A percentile compares a stretch with the other conserved stretches of the same genome.
Evolutionary conservation across 23 tunicate genomes (phyloP).

Genomic region (Styela clava): DNA sequence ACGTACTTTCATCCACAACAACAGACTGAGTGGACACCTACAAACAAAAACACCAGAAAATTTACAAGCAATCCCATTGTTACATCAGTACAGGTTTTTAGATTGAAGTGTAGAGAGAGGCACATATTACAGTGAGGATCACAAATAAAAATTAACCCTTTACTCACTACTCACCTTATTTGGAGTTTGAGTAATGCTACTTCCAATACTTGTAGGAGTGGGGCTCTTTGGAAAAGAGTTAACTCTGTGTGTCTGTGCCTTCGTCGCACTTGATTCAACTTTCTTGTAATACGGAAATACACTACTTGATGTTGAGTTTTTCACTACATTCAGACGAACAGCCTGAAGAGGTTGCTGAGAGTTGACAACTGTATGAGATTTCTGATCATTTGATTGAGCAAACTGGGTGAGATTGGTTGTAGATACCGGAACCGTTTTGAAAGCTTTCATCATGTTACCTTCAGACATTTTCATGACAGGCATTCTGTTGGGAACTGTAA

Average conservation of each 20-base stretch:
- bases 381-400: background rate
- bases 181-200: background rate
- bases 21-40: background rate
- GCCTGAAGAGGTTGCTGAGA: background rate
- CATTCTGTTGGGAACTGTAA: background rate
- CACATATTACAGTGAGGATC: no score
- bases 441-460: background rate
- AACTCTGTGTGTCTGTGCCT: background rate
- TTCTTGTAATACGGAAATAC: background rate
- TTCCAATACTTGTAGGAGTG: background rate
- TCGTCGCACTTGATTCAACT: background rate
- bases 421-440: background rate
- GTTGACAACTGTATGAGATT: background rate
- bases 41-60: no score
- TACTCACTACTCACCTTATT: background rate
- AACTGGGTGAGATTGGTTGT: background rate
- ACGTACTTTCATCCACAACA: conserved; percentile 16
- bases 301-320: background rate
- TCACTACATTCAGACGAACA: background rate
- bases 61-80: no score
- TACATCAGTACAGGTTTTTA: no score
- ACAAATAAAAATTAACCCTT: no score
- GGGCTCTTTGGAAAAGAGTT: background rate
- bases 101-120: no score
- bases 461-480: background rate